Base-by-base conservation (phyloP, 2,888 invertebrate genomes). In the Pomacea canaliculata region DNA sequence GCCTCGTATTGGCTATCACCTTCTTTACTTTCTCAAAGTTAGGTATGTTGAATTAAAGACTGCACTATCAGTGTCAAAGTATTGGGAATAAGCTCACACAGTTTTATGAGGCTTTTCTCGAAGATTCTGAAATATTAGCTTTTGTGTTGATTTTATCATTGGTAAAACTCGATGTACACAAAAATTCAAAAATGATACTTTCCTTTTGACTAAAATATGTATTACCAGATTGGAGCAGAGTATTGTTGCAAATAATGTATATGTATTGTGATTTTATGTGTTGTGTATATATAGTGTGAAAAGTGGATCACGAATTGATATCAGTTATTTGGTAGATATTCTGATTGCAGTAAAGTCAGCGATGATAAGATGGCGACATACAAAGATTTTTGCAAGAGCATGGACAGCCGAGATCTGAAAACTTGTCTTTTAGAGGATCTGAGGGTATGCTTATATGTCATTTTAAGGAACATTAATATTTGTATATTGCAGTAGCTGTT, bases 21-120 rank as follows among this genome's bases (percentile, higher is more conserved):
- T 98, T 81, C 92, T 98, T 72, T 97, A 97, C 92, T 98, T 96
- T 91, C 92, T 97, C 82, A 97, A 96, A 93, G 95, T 91, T 77
- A 89, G 90, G 90, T 91, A 82, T 71, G 84, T n/a, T 16, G 51
- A 7, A 4, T 76, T 72, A 9, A 46, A 48, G 23, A 9, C 23
- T 71, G 23, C 23, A 23, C 23, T 23, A 23, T 23, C 23, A 23
- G 0, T 23, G 23, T 23, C 63, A 37, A 23, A 27, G 27, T 62
- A n/a, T 59, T 16, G 13, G 65, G 65, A 18, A 56, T 10, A 10
- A 37, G 37, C 37, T 37, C 37, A 27, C 7, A 16, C 37, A 37
- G 37, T n/a, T 27, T 66, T 66, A 66, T 18, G 37, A 66, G 18
- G 16, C 37, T 37, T 37, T 37, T 37, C 37, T 3, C 1, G 4